Conservation (phyloP, 2,797 vertebrate genomes). For the Dicrostonyx torquatus region DNA sequence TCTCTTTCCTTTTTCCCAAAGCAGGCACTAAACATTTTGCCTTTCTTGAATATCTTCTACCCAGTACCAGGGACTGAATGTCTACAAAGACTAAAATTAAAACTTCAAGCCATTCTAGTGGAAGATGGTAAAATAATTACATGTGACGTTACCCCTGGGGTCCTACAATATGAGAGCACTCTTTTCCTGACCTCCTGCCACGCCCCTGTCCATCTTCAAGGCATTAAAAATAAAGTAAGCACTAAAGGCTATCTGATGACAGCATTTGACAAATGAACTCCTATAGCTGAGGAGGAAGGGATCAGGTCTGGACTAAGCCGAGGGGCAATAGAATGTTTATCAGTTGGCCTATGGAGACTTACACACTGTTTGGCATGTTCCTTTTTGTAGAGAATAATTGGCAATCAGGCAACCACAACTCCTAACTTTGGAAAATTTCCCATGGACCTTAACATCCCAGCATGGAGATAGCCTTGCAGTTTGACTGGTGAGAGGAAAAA, state of each 20-base stretch:
- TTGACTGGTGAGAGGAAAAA: not conserved
- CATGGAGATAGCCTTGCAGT: not conserved
- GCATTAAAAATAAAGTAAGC: slow-evolving; percentile 46
- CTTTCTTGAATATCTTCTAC: not conserved
- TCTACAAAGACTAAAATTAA: slow-evolving; percentile 51
- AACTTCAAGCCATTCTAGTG: slow-evolving; percentile 9
- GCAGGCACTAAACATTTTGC: not conserved
- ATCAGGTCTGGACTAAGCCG: not conserved
- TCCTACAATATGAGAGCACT: not conserved
- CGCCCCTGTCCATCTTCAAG: not conserved
- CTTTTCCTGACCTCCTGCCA: not conserved
- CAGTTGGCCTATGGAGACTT: not conserved
- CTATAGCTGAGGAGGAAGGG: not conserved
- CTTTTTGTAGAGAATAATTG: not conserved
- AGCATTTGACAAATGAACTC: slow-evolving; percentile 51
- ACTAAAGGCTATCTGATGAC: slow-evolving; percentile 40
- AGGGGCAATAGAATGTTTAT: not conserved
- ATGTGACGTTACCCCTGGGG: not conserved
- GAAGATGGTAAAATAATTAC: slow-evolving; percentile 47
- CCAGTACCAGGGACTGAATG: slow-evolving; percentile 5
- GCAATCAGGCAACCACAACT: not conserved
- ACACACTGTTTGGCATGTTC: not conserved
- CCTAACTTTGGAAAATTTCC: slow-evolving; percentile 19
- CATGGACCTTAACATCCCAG: not conserved
- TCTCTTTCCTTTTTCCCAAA: slow-evolving; percentile 40